Base-by-base conservation (phyloP, 2,113 vertebrate species). In the Siniperca chuatsi region DNA sequence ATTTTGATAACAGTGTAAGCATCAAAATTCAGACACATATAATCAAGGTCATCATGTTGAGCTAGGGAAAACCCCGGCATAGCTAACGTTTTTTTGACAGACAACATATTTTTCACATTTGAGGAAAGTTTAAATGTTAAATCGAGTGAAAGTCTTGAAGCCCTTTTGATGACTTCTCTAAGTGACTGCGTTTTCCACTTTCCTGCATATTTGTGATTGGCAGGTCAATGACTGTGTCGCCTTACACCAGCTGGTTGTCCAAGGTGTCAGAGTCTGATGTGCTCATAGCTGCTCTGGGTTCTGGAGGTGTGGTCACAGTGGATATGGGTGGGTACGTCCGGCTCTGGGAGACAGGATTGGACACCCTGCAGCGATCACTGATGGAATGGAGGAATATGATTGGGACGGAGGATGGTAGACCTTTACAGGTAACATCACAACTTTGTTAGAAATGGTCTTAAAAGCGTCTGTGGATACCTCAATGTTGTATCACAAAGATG, bases 301-400 rank as follows among this genome's bases (percentile, higher is more conserved):
- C 93, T 13, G 96, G 89, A 1, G 96, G 97, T 1, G 94, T 98
- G 64, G 97, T 97, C 64, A 98, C 94, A 0, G 98, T 99, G 69
- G 98, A 99, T 62, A 96, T 97, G 97, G 98, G 97, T 29, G 98
- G 98, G 0, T 91, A 87, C 8, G 88, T 99, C 70, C 93, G 98
- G 23, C 95, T 99, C 0, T 99, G 98, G 98, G 98, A 99, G 90
- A 99, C 98, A 0, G 98, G 97, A 75, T 82, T 97, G 44, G 97
- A 97, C 35, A 96, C 89, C 33, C 95, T 99, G 52, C 97, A 98
- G 90, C 96, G 88, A 1, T 99, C 98, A 0, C 96, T 99, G 77
- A 93, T 96, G 93, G 98, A 99, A 1, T 99, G 98, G 98, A 98
- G 95, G 83, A 98, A 96, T 82, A 97, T 99, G 98, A 97, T 99